Conservation (phyloP, 2,113 vertebrate species). For the Sylvilagus bachmani region DNA sequence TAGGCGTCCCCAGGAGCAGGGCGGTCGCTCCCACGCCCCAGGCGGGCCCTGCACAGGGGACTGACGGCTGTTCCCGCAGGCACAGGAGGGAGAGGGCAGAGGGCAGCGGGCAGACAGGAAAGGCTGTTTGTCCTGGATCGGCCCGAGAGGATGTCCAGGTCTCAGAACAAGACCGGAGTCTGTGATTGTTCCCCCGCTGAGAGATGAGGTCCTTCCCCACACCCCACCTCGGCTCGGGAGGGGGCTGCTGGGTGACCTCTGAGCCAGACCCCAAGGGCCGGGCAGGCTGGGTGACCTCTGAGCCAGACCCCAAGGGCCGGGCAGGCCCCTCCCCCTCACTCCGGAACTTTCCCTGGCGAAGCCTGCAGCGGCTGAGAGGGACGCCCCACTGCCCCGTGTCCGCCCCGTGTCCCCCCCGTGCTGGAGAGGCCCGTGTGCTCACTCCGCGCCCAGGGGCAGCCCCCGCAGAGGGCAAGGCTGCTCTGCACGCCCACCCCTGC, state of each 20-base stretch:
- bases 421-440: fast-evolving
- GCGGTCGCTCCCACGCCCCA: no score
- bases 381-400: no score
- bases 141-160: not conserved
- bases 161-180: not conserved
- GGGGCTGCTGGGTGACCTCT: fast-evolving
- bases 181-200: not conserved
- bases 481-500: not conserved
- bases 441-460: not conserved
- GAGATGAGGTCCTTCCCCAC: not conserved
- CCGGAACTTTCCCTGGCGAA: not conserved
- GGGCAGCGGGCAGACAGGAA: not conserved
- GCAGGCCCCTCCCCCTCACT: not conserved
- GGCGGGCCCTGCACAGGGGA: no score
- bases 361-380: not conserved
- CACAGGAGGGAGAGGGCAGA: no score
- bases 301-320: no score
- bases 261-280: no score
- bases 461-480: not conserved
- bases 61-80: not conserved
- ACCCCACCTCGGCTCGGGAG: fast-evolving
- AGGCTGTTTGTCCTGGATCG: not conserved
- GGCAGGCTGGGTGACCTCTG: fast-evolving
- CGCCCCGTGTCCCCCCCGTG: not conserved
- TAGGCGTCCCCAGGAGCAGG: not conserved